Base-by-base conservation (phyloP, 1,140 invertebrate species). In the Brachionus rotundiformis region DNA sequence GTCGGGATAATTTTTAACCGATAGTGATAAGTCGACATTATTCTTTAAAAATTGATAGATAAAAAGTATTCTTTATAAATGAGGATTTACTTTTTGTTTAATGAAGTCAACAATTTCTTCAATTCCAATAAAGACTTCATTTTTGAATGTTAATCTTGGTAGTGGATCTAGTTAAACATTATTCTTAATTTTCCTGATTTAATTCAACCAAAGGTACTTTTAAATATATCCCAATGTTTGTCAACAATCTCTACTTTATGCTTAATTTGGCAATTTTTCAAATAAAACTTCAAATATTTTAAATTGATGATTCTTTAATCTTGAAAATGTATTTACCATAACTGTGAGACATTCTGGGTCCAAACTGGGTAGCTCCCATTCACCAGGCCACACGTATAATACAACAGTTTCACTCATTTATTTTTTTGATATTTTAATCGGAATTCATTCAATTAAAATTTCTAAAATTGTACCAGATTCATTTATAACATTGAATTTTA, bases 311-410 rank as follows among this genome's bases (percentile, higher is more conserved):
- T n/a, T n/a, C n/a, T n/a, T n/a, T n/a, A n/a, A n/a, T n/a, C n/a
- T n/a, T 23, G 10, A 19, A 47, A 49, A 33, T n/a, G 10, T 59
- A 23, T 29, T 63, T 79, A 79, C 76, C 76, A 79, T 59, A 33
- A 39, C 27, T 31, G 36, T 79, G 2, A 79, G 25, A 33, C 76
- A 79, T 33, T 79, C 76, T 33, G 59, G 47, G 36, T 79, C 76
- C 1, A 79, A 25, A 41, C 47, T 79, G 25, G 76, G 76, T 36
- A 79, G 29, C 8, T 54, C 47, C 76, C 76, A 79, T 63, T 79
- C 76, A 63, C 47, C 47, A 5, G 76, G 76, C 76, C 76, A 79
- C 1, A 79, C 76, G 11, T 59, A 33, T 39, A 79, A n/a, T 19
- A 39, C 16, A 59, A 79, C 23, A 5, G 10, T n/a, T 41, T 44